Conservation (phyloP, 2,888 invertebrate species). For the Clostera curtula region DNA sequence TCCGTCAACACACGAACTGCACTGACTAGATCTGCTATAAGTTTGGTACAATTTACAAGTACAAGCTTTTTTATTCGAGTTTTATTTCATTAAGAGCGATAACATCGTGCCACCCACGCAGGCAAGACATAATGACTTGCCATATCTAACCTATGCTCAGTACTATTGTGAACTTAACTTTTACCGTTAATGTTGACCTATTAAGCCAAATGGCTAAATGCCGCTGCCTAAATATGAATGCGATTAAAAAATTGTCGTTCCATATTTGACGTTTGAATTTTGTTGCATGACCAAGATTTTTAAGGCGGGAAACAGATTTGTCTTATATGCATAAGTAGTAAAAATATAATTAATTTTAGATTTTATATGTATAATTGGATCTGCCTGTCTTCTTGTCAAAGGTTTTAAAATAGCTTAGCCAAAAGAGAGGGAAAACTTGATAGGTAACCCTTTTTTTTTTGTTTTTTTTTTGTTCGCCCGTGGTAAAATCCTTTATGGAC, state of each 20-base stretch:
- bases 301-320: constrained; percentile 12
- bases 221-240: not conserved
- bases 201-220: constrained; percentile 4
- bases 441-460: no score
- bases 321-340: no score
- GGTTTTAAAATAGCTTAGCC: no score
- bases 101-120: constrained; percentile 69
- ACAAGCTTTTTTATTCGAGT: constrained; percentile 53
- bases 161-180: constrained; percentile 37
- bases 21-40: no score
- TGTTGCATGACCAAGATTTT: constrained; percentile 8
- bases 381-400: no score
- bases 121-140: constrained; percentile 61
- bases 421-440: no score
- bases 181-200: constrained; percentile 23
- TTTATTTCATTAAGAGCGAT: constrained; percentile 71
- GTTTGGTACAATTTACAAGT: constrained; percentile 24
- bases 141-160: constrained; percentile 46
- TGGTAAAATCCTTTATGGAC: no score
- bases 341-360: no score
- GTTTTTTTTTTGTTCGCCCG: no score
- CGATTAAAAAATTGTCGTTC: not conserved
- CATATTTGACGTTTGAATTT: not conserved
- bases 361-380: no score
- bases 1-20: no score